phyloP scores from a whole-genome alignment of 2,797 vertebrate genomes.

The Molossus alvarezi region DNA sequence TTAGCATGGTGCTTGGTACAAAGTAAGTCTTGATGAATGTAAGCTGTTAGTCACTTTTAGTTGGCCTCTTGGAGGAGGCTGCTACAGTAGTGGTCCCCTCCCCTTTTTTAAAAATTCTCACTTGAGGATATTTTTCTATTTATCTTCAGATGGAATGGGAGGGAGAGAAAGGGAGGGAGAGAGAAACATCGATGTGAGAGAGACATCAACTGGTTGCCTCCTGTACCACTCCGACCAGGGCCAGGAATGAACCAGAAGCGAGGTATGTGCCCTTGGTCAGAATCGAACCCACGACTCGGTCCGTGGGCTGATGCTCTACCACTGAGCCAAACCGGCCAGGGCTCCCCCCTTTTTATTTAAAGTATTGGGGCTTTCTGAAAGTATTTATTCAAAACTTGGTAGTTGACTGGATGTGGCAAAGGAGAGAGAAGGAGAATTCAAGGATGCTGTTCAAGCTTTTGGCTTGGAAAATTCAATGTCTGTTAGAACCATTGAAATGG shows the following conservation, averaged over 20 bases:
- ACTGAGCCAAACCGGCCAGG: too few relatives aligned
- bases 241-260: too few relatives aligned
- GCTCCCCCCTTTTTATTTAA: background rate
- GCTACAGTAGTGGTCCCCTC: background rate
- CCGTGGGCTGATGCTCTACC: too few relatives aligned
- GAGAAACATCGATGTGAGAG: too few relatives aligned
- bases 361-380: background rate
- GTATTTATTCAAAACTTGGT: conserved; percentile 41
- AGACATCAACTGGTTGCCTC: too few relatives aligned
- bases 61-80: background rate
- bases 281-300: too few relatives aligned
- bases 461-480: conserved; percentile 47
- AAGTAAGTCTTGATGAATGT: conserved; percentile 7
- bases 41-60: background rate
- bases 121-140: too few relatives aligned
- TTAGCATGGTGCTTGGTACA: conserved; percentile 25
- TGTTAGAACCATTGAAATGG: conserved; percentile 1
- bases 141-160: too few relatives aligned
- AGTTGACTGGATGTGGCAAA: conserved; percentile 25
- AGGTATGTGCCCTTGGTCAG: too few relatives aligned
- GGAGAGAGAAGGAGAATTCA: conserved; percentile 28
- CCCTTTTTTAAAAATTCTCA: too few relatives aligned
- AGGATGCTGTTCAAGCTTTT: conserved; percentile 16
- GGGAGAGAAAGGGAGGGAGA: too few relatives aligned
- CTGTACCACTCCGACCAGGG: too few relatives aligned